Percentiles rank a stretch among this genome's conserved stretches.
Evolutionary conservation across 2,888 invertebrate species (phyloP).

Genomic region (Pammene fasciana): DNA sequence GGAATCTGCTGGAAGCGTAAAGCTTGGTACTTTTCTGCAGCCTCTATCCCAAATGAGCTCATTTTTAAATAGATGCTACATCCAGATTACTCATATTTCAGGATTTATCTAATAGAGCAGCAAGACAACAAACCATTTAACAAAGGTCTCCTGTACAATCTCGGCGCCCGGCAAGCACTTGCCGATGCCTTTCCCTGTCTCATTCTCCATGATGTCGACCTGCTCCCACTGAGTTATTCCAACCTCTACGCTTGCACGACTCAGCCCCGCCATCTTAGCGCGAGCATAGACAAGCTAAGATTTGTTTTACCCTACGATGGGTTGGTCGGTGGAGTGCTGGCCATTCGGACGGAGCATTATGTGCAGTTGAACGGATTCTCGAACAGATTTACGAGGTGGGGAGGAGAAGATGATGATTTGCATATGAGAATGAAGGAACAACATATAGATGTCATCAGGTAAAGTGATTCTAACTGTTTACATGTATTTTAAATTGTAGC

Average conservation of each 20-base stretch:
- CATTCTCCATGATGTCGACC: constrained; percentile 95
- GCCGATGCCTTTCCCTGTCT: constrained; percentile 88
- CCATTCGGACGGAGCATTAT: constrained; percentile 66
- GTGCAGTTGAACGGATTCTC: constrained; percentile 68
- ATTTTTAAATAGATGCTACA: too few species aligned
- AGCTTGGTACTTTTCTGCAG: too few species aligned
- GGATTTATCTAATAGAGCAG: too few species aligned
- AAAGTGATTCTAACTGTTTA: not conserved
- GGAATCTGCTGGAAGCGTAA: too few species aligned
- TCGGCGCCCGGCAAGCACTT: constrained; percentile 91
- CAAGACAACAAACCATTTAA: constrained; percentile 85
- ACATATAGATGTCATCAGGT: constrained; percentile 63
- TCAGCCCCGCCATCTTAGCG: constrained; percentile 94
- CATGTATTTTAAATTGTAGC: too few species aligned
- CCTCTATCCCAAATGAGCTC: too few species aligned
- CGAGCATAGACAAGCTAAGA: constrained; percentile 81
- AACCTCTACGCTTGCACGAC: constrained; percentile 89
- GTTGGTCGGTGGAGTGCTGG: constrained; percentile 69
- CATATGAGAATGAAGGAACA: constrained; percentile 55
- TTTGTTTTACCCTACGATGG: constrained; percentile 32
- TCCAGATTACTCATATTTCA: too few species aligned
- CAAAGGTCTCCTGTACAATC: constrained; percentile 93
- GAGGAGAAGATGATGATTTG: constrained; percentile 79
- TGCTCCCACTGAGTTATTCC: constrained; percentile 90
- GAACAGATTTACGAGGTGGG: constrained; percentile 73